Evolutionary conservation across 2,797 vertebrate genomes (phyloP).

Genomic region (Acridotheres tristis): DNA sequence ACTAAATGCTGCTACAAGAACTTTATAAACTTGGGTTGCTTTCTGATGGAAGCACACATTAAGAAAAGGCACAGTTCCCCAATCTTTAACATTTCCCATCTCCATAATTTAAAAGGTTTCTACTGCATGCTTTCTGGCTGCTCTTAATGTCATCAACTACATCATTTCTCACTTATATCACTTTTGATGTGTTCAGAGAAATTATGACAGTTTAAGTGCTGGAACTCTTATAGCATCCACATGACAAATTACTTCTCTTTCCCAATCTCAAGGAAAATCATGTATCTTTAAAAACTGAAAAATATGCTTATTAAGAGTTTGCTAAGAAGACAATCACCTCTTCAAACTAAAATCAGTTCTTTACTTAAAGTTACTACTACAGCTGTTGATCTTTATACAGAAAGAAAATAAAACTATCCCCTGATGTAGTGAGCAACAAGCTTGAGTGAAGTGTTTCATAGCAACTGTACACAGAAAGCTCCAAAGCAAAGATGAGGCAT

Average conservation of each 20-base stretch:
- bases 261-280: not conserved
- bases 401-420: not conserved
- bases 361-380: not conserved
- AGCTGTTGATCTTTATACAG: not conserved
- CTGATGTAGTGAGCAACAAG: not conserved
- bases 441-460: not conserved
- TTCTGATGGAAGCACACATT: not conserved
- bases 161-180: not conserved
- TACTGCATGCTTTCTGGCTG: not conserved
- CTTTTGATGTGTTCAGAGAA: not conserved
- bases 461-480: not conserved
- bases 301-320: not conserved
- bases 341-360: not conserved
- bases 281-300: not conserved
- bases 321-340: not conserved
- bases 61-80: not conserved
- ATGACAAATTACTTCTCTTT: not conserved
- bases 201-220: not conserved
- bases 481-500: not conserved
- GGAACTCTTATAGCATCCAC: not conserved
- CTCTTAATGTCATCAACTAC: not conserved
- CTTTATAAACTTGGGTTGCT: not conserved
- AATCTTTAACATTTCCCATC: not conserved
- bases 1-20: not conserved
- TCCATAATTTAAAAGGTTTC: not conserved